phyloP scores from a whole-genome alignment of 2,797 vertebrate species.

The Petrocephalus schoutedeni region DNA sequence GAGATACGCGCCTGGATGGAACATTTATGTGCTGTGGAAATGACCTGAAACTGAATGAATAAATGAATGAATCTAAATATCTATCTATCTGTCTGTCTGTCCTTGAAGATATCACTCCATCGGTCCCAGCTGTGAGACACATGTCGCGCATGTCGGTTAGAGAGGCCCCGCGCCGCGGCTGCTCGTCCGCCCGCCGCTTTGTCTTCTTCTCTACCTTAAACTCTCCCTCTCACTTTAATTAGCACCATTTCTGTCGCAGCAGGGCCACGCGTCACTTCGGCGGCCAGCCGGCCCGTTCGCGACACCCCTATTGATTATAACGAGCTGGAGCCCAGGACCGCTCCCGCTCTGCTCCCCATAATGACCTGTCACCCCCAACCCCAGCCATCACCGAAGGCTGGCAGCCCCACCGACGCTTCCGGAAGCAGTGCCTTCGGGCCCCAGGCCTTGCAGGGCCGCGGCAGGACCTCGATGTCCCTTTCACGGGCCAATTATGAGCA shows the following conservation, averaged over 20 bases:
- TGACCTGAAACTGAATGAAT: neutral
- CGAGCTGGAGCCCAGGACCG: slow-evolving; percentile 2
- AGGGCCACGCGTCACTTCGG: neutral
- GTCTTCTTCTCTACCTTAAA: neutral
- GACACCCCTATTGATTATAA: slow-evolving; percentile 27
- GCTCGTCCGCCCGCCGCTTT: neutral
- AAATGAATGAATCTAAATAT: neutral
- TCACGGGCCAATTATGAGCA: slow-evolving; percentile 17
- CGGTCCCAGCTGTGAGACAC: neutral
- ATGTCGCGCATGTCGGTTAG: neutral
- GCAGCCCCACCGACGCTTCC: neutral
- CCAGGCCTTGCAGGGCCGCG: neutral
- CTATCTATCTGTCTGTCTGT: neutral
- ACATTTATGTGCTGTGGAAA: neutral
- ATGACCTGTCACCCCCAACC: slow-evolving; percentile 23
- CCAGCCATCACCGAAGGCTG: neutral
- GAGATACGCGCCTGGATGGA: neutral
- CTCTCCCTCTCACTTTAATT: slow-evolving; percentile 13
- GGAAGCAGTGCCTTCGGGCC: neutral
- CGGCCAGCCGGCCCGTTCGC: neutral
- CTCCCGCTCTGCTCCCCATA: neutral
- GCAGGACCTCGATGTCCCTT: slow-evolving; percentile 15
- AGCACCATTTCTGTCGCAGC: neutral
- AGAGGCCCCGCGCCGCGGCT: neutral
- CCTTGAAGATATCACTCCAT: neutral